Base-by-base conservation (phyloP, 2,797 vertebrate species). In the Enteromius afrohamiltoni region DNA sequence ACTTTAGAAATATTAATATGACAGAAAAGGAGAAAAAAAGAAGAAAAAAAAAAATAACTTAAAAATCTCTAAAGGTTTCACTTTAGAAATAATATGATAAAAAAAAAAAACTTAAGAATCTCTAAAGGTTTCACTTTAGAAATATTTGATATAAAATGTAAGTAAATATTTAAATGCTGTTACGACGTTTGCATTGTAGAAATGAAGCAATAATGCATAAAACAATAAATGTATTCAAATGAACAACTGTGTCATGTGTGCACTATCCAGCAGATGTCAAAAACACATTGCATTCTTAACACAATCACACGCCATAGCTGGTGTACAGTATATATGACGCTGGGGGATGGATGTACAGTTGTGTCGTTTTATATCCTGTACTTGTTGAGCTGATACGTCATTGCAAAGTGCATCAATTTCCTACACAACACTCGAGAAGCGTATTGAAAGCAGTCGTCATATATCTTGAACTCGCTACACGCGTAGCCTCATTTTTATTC, bases 81-180 rank as follows among this genome's bases (percentile, higher is more conserved):
- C 84, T 86, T 87, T 87, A 69, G 86, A 80, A 31, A 53, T 21
- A 7, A 55, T 26, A 53, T 31, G 42, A 79, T 55, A 45, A 83
- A 47, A 34, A 62, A 60, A 13, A 31, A 5, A 40, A 71, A 53
- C 45, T 65, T 79, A 79, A 85, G 45, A 55, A 34, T 42, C 21
- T 77, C 45, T 29, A 53, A 78, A 92, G 91, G 90, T 94, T 87
- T 88, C 29, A 87, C 83, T 86, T 88, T 88, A 75, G 85, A 83
- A 47, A 45, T 75, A 26, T 31, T 45, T 21, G 3, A 11, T 75
- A 42, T 26, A 3, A 92, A 91, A 71, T 17, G 68, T 16, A 51
- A 65, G 77, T 68, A 74, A 68, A 42, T 75, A 75, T 51, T 53
- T 65, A 62, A 67, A 65, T 77, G 82, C 9, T 58, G 29, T 68